Evolutionary conservation across 2,888 invertebrate species (phyloP), one percentile per base, ranked within the genome.

Genomic region (Seladonia tumulorum): DNA sequence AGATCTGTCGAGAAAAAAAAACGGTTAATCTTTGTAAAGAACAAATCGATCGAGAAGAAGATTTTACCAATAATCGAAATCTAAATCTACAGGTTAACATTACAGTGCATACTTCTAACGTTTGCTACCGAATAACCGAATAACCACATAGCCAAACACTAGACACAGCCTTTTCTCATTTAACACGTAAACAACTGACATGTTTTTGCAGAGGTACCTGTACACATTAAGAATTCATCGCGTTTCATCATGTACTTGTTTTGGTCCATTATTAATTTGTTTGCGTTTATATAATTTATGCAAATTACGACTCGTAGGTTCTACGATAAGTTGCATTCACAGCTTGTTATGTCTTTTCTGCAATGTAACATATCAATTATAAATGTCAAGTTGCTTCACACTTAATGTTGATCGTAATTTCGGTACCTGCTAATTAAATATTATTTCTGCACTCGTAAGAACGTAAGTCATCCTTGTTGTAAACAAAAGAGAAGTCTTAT

Each of bases 201-300:
- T 76, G 53, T 82, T 77, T 53, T 81, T 75, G 63, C 83, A 71
- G 75, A 84, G 87, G 90, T 90, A 90, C 90, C 90, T 90, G 49
- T 88, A 90, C 88, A 87, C 88, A 89, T 87, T 87, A 90, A 90
- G 90, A 90, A 89, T 83, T 83, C 83, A 87, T 81, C 45, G 73
- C 35, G 79, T 73, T 60, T 68, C 83, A 82, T 88, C 75, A 79
- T 77, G 25, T 53, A 42, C 60, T 73, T 76, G 49, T 79, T 73
- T 71, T 16, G 18, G 7, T 39, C 10, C 53, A n/a, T 45, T 75
- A 35, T 25, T 45, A 60, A 57, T 77, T 68, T 77, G 29, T 47
- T 47, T 49, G 49, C 71, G 75, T 63, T 75, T 18, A n/a, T 45
- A 42, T 79, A 53, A 75, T 71, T 60, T 42, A 18, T 77, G 29